Base-by-base conservation (phyloP, 1,140 invertebrate genomes). In the Scylla paramamosain region DNA sequence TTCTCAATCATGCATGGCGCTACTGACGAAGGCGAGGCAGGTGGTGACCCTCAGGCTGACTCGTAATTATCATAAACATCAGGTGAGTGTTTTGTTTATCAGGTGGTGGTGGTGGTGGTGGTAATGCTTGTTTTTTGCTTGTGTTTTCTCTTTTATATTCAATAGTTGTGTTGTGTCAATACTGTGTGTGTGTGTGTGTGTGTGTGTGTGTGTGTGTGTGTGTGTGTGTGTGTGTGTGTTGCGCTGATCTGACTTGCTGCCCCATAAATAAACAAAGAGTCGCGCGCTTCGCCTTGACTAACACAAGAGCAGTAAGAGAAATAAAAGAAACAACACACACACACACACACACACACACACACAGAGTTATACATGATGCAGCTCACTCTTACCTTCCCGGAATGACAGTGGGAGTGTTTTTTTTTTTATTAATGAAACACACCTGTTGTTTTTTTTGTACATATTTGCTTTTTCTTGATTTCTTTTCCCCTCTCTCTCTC, bases 141-240 rank as follows among this genome's bases (percentile, higher is more conserved):
- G 6, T n/a, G n/a, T 77, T 77, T 77, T 77, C 67, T 77, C 67
- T 77, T 39, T 77, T 77, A n/a, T 77, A 77, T n/a, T 77, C 67
- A n/a, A 8, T n/a, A 2, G 20, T 7, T 77, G 25, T 77, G 67
- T 77, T 77, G 67, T 77, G 67, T 77, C 67, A 77, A 77, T 77
- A 77, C n/a, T 77, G 67, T 77, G 67, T n/a, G 52, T 20, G 52
- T 59, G 52, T 59, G 52, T 59, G 52, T 20, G 52, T 59, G 52
- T 59, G 52, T 20, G 52, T 59, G 52, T 59, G 52, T 20, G 52
- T 59, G 52, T 59, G 52, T 59, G 10, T 12, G 10, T 59, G 52
- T 59, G 52, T 59, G 52, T 59, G 52, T 59, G 52, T 59, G 25
- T 77, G 16, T 77, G n/a, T 77, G n/a, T n/a, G 67, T 77, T 25